Evolutionary conservation across 2,888 invertebrate genomes (phyloP).

Genomic region (Carabus problematicus): DNA sequence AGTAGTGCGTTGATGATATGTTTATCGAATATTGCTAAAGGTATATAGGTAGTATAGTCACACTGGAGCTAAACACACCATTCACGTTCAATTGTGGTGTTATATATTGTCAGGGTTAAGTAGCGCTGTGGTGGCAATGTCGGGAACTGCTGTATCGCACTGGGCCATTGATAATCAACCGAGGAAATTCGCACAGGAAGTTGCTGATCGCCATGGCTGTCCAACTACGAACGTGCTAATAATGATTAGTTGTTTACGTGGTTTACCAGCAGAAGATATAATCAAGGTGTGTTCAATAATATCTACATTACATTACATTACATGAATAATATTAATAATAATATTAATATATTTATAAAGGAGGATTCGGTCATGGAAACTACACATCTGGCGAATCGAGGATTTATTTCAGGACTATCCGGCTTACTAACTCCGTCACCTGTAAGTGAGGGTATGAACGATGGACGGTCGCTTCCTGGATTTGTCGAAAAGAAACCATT

Average conservation of each 20-base stretch:
- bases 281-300: conserved; percentile 63
- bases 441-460: conserved; percentile 71
- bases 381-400: conserved; percentile 64
- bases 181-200: conserved; percentile 64
- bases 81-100: too few species aligned
- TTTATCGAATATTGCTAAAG: conserved; percentile 69
- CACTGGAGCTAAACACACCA: too few species aligned
- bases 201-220: conserved; percentile 71
- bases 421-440: conserved; percentile 71
- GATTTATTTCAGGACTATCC: conserved; percentile 70
- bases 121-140: conserved; percentile 75
- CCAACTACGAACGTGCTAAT: conserved; percentile 65
- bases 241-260: conserved; percentile 72
- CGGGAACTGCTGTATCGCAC: conserved; percentile 76
- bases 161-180: conserved; percentile 74
- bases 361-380: conserved; percentile 68
- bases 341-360: too few species aligned
- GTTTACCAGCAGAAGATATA: conserved; percentile 58
- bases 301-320: too few species aligned
- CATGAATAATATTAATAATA: too few species aligned
- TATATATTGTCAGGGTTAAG: conserved; percentile 56
- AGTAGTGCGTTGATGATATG: conserved; percentile 75
- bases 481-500: conserved; percentile 70
- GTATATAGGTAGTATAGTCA: conserved; percentile 52
- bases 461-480: conserved; percentile 72